Base-by-base conservation (phyloP, 2,888 invertebrate genomes). In the Spisula subtruncata region DNA sequence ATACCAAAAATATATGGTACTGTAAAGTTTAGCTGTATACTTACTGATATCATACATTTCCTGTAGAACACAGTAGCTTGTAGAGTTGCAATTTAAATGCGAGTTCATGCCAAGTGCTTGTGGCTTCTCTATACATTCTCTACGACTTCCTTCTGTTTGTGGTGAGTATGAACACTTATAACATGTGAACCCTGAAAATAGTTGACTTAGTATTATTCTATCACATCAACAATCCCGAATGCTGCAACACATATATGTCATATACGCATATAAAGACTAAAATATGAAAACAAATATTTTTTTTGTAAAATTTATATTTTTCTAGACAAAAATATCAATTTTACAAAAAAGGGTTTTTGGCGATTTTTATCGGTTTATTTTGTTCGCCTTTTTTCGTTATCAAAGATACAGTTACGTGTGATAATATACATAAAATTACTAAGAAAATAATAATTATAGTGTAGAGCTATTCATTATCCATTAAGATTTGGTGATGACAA, bases 101-200 rank as follows among this genome's bases (percentile, higher is more conserved):
- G 83, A 81, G 25, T 60, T 71, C 4, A n/a, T n/a, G 25, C 90
- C 86, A 16, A 91, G 80, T 0, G 83, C 41, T 10, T 82, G 87
- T n/a, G 92, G 92, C 41, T 91, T 83, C 56, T 89, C 89, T 25
- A 91, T 91, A 46, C 92, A 92, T 51, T 87, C 88, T n/a, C 90
- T 79, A 6, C 82, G 46, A 32, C 86, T 88, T 2, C 88, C 87
- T 20, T 87, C 89, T 5, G 88, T 85, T 84, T 83, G 66, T 25
- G 87, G 35, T 1, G 51, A 54, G 71, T 92, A 92, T 6, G 92
- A 89, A 79, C 92, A 92, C 35, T 46, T 83, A 83, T 89, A 92
- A 66, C 92, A 92, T 54, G 46, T 81, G 56, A 90, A 92, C n/a
- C 90, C 92, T 92, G 88, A 6, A 85, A 41, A 41, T 8, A 41